Conservation (phyloP, 2,797 vertebrate species). For the Eulemur rubriventer region DNA sequence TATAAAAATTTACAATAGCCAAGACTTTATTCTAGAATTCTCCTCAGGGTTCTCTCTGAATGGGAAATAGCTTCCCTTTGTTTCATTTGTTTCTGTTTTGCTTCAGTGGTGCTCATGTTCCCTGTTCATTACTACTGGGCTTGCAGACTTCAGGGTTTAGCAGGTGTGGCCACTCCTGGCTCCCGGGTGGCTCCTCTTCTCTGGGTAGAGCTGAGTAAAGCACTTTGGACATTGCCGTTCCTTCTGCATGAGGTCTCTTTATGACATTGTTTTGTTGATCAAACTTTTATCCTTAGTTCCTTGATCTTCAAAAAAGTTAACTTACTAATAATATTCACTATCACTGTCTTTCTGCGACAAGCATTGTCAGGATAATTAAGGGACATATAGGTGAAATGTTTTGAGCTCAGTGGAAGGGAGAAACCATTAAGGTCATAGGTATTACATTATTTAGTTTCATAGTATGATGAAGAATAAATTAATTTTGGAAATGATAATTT, state of each 20-base stretch:
- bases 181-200: background rate
- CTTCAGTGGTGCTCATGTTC: background rate
- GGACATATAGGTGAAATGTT: background rate
- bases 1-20: background rate
- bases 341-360: background rate
- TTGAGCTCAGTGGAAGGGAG: background rate
- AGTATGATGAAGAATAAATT: constrained; percentile 41
- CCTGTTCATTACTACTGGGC: background rate
- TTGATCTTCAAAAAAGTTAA: constrained; percentile 38
- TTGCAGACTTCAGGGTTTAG: background rate
- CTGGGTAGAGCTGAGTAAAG: constrained; percentile 40
- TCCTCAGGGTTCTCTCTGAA: background rate
- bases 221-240: constrained; percentile 31
- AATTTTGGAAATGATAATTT: constrained; percentile 57
- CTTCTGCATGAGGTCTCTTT: constrained; percentile 29
- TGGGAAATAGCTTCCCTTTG: background rate
- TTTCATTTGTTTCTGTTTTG: background rate
- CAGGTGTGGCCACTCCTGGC: background rate
- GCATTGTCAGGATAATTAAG: background rate
- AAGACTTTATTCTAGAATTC: background rate
- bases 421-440: background rate
- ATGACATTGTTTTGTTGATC: constrained; percentile 36
- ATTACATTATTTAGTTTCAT: background rate
- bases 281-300: background rate
- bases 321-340: background rate